These are phyloP conservation scores for Bubalus kerabau DNA, from an alignment of 2,113 vertebrate species.

Conservation along the genomic window DNA sequence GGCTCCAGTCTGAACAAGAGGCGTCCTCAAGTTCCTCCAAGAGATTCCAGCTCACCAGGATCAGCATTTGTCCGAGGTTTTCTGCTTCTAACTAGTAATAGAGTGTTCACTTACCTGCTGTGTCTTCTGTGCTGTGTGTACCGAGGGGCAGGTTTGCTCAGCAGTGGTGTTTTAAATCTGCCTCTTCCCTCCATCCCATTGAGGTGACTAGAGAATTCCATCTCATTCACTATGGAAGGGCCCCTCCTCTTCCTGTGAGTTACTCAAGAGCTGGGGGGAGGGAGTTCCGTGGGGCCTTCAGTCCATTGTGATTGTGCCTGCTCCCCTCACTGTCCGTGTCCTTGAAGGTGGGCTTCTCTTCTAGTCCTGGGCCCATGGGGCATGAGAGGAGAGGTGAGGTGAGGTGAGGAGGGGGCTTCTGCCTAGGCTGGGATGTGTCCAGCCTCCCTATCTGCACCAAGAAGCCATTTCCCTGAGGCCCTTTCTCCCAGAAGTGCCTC, in stretches of 20 bases:
- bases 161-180: neutral
- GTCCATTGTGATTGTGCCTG: neutral
- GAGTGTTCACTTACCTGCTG: neutral
- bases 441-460: neutral
- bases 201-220: neutral
- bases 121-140: neutral
- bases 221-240: neutral
- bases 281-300: neutral
- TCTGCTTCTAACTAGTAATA: constrained; percentile 5
- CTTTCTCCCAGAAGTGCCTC: neutral
- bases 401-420: neutral
- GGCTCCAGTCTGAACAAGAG: neutral
- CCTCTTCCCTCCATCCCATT: neutral
- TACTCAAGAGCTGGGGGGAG: neutral
- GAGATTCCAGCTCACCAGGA: neutral
- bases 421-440: neutral
- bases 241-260: neutral
- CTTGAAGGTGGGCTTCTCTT: neutral
- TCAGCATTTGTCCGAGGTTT: neutral
- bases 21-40: neutral
- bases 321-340: neutral
- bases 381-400: neutral
- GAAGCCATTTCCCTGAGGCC: neutral
- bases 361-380: neutral
- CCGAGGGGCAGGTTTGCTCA: neutral